phyloP scores from a whole-genome alignment of 2,113 vertebrate species.

The Atractosteus spatula region DNA sequence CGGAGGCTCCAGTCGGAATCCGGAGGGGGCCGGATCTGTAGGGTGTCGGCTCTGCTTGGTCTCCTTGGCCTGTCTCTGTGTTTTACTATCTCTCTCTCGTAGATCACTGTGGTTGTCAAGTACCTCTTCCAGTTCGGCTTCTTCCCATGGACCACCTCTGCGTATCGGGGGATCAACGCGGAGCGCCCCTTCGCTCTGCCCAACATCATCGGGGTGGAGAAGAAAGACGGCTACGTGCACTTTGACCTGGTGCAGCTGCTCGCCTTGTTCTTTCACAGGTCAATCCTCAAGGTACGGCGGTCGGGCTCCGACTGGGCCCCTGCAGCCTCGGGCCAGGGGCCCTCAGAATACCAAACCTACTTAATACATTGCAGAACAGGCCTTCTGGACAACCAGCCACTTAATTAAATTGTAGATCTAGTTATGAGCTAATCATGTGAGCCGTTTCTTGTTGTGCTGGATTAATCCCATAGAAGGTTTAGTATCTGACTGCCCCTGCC shows the following conservation, averaged over 20 bases:
- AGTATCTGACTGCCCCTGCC: too few relatives aligned
- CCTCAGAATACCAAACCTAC: neutral
- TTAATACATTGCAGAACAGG: neutral
- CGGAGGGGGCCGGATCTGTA: too few relatives aligned
- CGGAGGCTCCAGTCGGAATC: too few relatives aligned
- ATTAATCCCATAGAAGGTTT: too few relatives aligned
- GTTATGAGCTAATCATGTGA: too few relatives aligned
- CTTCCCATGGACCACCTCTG: conserved; percentile 70
- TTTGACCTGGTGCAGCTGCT: conserved; percentile 68
- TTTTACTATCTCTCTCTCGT: neutral
- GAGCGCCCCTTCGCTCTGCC: conserved; percentile 70
- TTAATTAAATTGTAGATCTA: too few relatives aligned
- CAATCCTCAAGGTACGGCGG: conserved; percentile 56
- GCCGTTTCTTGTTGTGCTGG: too few relatives aligned
- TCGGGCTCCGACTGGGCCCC: neutral
- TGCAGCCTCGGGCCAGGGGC: neutral
- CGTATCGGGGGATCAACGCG: conserved; percentile 56
- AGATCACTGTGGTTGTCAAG: conserved; percentile 73
- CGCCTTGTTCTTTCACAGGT: conserved; percentile 63
- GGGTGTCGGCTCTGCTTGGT: too few relatives aligned
- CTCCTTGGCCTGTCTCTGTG: too few relatives aligned
- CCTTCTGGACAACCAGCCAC: too few relatives aligned
- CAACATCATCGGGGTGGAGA: conserved; percentile 62
- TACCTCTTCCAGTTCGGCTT: conserved; percentile 76
- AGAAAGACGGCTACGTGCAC: conserved; percentile 54